Conservation (phyloP, 1,140 invertebrate species). For the Calliopsis andreniformis region DNA sequence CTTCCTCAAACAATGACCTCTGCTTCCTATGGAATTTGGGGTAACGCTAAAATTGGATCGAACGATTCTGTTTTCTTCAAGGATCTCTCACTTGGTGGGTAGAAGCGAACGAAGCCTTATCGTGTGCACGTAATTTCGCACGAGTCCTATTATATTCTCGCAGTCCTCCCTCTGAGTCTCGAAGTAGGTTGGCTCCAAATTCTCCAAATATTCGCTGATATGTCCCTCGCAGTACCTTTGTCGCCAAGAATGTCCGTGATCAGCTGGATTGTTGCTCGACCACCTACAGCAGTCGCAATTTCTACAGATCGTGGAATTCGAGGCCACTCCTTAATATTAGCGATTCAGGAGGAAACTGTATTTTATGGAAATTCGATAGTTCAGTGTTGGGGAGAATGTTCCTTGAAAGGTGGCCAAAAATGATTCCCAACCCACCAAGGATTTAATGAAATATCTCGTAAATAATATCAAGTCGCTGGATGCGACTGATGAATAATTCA, state of each 20-base stretch:
- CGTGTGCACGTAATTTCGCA: conserved; percentile 62
- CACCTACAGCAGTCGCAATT: conserved; percentile 64
- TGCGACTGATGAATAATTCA: background rate
- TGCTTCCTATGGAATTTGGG: conserved; percentile 46
- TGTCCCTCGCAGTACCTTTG: conserved; percentile 77
- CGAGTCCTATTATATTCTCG: conserved; percentile 63
- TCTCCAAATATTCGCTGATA: conserved; percentile 76
- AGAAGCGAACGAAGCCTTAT: conserved; percentile 69
- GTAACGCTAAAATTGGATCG: background rate
- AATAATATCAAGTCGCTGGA: no score
- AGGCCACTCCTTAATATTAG: background rate
- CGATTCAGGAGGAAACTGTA: no score
- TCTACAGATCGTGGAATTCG: background rate
- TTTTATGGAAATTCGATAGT: conserved; percentile 14
- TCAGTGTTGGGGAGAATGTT: background rate
- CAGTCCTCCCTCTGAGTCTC: conserved; percentile 63
- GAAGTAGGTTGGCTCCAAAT: conserved; percentile 68
- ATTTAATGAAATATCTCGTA: no score
- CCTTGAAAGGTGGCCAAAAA: background rate
- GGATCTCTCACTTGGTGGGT: conserved; percentile 69
- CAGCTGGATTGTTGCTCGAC: conserved; percentile 68
- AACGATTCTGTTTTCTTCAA: background rate
- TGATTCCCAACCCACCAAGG: background rate
- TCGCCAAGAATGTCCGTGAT: conserved; percentile 75
- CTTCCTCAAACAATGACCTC: conserved; percentile 32